Percentiles rank a stretch among this genome's conserved stretches.
phyloP scores from a whole-genome alignment of 1,140 invertebrate genomes.

The Hyles euphorbiae region DNA sequence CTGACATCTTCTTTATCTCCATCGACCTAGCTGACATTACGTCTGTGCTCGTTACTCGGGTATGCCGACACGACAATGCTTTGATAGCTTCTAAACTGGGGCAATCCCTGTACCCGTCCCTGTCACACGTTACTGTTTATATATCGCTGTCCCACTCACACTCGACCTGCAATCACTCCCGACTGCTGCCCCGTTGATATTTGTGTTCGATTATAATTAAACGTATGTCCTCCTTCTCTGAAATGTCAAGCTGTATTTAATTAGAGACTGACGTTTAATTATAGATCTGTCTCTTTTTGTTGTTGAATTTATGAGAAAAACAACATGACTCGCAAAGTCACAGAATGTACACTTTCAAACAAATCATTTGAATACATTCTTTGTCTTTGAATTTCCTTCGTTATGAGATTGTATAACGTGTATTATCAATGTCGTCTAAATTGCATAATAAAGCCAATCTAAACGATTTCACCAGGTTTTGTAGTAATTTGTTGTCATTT shows the following conservation, averaged over 20 bases:
- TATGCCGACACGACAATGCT: slow-evolving; percentile 48
- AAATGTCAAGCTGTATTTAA: slow-evolving; percentile 73
- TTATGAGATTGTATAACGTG: too few species aligned
- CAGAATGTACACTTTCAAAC: too few species aligned
- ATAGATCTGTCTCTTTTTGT: slow-evolving; percentile 51
- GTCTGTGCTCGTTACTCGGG: slow-evolving; percentile 29
- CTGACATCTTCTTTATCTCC: slow-evolving; percentile 10
- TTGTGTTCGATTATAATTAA: slow-evolving; percentile 74
- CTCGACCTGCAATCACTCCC: slow-evolving; percentile 52
- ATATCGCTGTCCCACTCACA: slow-evolving; percentile 37
- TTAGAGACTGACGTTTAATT: slow-evolving; percentile 64
- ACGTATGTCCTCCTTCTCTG: slow-evolving; percentile 67
- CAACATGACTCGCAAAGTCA: not conserved
- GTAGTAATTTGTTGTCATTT: too few species aligned
- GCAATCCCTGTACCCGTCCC: slow-evolving; percentile 54
- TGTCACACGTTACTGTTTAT: slow-evolving; percentile 34
- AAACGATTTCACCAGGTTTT: too few species aligned
- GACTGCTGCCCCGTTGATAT: slow-evolving; percentile 69
- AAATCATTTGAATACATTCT: too few species aligned
- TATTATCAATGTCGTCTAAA: too few species aligned
- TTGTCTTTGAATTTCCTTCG: too few species aligned
- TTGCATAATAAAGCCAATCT: too few species aligned
- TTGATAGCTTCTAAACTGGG: slow-evolving; percentile 56
- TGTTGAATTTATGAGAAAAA: slow-evolving; percentile 5
- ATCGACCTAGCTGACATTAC: slow-evolving; percentile 27